These are phyloP conservation scores for Trogon melanurus DNA, from an alignment of 2,113 vertebrate species.

Conservation along the genomic window DNA sequence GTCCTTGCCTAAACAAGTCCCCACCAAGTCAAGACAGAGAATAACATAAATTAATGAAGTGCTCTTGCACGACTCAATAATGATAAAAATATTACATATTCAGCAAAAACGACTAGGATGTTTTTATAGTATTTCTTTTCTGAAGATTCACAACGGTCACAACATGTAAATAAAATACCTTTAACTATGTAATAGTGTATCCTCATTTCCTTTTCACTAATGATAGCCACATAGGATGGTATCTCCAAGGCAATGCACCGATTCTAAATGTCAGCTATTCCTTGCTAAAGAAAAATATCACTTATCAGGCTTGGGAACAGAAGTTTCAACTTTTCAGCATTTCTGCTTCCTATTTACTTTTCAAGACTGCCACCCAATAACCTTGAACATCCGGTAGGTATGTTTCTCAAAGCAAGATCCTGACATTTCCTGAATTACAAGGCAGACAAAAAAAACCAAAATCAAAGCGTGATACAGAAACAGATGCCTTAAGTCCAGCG, in stretches of 20 bases:
- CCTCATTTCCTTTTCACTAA: background rate
- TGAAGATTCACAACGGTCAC: background rate
- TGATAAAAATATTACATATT: background rate
- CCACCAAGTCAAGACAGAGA: background rate
- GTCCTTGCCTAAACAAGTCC: slow-evolving; percentile 78
- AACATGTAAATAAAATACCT: background rate
- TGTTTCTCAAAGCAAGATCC: background rate
- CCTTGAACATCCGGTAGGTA: background rate
- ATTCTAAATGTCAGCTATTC: background rate
- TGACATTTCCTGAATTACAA: background rate
- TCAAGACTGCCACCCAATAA: background rate
- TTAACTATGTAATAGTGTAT: background rate
- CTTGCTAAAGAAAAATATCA: background rate
- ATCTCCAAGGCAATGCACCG: background rate
- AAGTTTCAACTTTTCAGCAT: background rate
- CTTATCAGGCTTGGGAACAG: background rate
- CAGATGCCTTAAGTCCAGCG: background rate
- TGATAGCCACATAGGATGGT: background rate
- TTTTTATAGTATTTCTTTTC: background rate
- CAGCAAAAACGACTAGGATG: background rate
- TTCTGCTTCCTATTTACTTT: background rate
- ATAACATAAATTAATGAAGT: background rate
- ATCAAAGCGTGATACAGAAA: background rate
- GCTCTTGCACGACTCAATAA: background rate
- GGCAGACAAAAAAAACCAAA: background rate